phyloP scores from a whole-genome alignment of 37 sponge, comb jelly and placozoan genomes.

The Amphimedon queenslandica region DNA sequence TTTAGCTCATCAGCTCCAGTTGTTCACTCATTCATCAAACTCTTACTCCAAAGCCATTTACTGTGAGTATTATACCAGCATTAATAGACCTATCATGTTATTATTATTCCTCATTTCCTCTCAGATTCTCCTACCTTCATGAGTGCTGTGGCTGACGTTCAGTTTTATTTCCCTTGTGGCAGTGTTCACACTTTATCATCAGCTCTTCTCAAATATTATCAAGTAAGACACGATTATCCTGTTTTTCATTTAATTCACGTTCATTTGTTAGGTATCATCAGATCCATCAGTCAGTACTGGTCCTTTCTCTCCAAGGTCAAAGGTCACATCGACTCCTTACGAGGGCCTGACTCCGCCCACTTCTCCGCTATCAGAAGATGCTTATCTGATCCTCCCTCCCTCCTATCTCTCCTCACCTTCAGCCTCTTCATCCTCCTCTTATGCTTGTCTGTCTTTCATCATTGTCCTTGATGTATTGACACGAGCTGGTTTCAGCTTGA shows the following conservation, averaged over 20 bases:
- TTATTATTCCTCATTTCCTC: background rate
- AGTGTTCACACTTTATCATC: slow-evolving; percentile 14
- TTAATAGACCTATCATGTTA: background rate
- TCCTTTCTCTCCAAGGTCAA: background rate
- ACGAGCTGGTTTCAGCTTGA: slow-evolving; percentile 3
- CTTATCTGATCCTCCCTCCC: slow-evolving; percentile 31
- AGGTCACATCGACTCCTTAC: background rate
- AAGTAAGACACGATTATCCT: background rate
- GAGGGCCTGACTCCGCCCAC: background rate
- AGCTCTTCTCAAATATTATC: slow-evolving; percentile 1
- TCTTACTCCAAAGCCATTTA: slow-evolving; percentile 1
- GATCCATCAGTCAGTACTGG: background rate
- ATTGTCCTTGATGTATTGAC: background rate
- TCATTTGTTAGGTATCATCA: background rate
- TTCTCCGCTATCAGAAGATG: slow-evolving; percentile 46
- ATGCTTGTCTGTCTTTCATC: too few species aligned
- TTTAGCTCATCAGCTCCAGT: slow-evolving; percentile 26
- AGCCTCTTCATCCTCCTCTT: background rate
- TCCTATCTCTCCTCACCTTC: background rate
- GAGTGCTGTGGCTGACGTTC: slow-evolving; percentile 21
- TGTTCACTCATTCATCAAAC: slow-evolving; percentile 17
- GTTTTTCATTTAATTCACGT: background rate
- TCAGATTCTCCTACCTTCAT: slow-evolving; percentile 36
- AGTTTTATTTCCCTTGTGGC: slow-evolving; percentile 51
- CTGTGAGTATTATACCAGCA: slow-evolving; percentile 11